phyloP scores from a whole-genome alignment of 1,140 invertebrate species.

The Brachionus rotundiformis region DNA sequence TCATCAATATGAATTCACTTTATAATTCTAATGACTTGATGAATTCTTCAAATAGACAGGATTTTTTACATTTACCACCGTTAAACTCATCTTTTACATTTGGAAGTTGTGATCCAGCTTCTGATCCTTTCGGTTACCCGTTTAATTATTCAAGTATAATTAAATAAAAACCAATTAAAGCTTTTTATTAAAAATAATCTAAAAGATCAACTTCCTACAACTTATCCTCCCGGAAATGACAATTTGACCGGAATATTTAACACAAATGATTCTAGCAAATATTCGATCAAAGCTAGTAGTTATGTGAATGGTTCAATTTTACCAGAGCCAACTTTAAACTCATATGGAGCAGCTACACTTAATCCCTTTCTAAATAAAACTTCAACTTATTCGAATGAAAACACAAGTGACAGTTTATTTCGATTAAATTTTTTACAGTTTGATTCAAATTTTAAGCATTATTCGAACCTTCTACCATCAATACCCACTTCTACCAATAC shows the following conservation, averaged over 20 bases:
- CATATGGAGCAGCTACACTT: background rate
- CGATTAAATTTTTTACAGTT: slow-evolving; percentile 10
- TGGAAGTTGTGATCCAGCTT: background rate
- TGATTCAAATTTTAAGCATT: slow-evolving; percentile 29
- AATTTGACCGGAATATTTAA: slow-evolving; percentile 11
- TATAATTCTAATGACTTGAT: background rate
- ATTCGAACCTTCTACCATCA: background rate
- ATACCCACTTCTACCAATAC: no score
- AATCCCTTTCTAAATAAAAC: background rate
- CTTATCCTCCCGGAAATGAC: background rate
- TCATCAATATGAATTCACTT: background rate
- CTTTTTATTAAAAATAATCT: background rate
- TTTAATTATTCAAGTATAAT: slow-evolving; percentile 9
- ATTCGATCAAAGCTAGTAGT: background rate
- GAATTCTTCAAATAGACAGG: slow-evolving; percentile 17
- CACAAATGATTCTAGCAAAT: background rate
- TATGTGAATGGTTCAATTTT: background rate
- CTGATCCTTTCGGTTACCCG: background rate
- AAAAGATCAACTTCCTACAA: background rate
- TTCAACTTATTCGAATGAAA: background rate
- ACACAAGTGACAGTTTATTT: background rate
- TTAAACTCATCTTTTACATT: background rate
- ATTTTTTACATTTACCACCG: slow-evolving; percentile 10
- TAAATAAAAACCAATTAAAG: background rate
- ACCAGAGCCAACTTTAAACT: background rate